These are phyloP conservation scores for Cyprinodon tularosa DNA, from an alignment of 2,113 vertebrate species.

Conservation along the genomic window DNA sequence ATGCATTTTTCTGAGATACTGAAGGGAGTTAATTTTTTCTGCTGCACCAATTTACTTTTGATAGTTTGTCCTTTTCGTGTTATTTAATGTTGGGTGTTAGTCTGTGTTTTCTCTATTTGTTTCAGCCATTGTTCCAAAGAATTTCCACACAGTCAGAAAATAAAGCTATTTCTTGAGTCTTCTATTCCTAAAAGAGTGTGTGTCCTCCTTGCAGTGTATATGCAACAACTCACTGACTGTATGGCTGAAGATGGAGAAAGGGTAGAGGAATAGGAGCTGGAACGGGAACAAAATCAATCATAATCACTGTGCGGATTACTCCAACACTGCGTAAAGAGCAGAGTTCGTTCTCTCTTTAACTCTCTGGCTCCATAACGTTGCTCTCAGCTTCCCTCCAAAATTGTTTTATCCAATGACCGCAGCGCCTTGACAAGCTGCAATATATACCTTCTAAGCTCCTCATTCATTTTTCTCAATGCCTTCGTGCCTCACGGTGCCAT, in stretches of 20 bases:
- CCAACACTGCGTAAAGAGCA: conserved; percentile 65
- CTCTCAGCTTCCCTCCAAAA: conserved; percentile 13
- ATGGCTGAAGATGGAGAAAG: conserved; percentile 30
- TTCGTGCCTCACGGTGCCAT: conserved; percentile 71
- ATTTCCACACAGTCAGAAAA: no score
- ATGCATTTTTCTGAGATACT: no score
- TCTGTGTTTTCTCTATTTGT: no score
- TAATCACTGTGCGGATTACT: conserved; percentile 64
- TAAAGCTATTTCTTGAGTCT: no score
- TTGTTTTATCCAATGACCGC: conserved; percentile 55
- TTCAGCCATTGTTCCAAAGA: no score
- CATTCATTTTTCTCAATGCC: conserved; percentile 64
- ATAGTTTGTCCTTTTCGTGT: no score
- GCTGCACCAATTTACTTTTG: no score
- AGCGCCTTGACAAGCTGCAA: conserved; percentile 57
- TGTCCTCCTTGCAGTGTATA: conserved; percentile 19
- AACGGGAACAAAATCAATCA: conserved; percentile 74
- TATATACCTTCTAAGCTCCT: conserved; percentile 52
- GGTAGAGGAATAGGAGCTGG: conserved; percentile 44
- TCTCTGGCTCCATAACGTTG: neutral
- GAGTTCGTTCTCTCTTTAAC: conserved; percentile 44
- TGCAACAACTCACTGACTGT: neutral
- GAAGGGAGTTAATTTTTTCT: no score
- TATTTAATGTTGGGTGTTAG: no score
- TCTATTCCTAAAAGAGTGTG: neutral